Percentiles rank a stretch among this genome's conserved stretches.
Conservation (phyloP, 2,888 invertebrate genomes). For the Seladonia tumulorum region DNA sequence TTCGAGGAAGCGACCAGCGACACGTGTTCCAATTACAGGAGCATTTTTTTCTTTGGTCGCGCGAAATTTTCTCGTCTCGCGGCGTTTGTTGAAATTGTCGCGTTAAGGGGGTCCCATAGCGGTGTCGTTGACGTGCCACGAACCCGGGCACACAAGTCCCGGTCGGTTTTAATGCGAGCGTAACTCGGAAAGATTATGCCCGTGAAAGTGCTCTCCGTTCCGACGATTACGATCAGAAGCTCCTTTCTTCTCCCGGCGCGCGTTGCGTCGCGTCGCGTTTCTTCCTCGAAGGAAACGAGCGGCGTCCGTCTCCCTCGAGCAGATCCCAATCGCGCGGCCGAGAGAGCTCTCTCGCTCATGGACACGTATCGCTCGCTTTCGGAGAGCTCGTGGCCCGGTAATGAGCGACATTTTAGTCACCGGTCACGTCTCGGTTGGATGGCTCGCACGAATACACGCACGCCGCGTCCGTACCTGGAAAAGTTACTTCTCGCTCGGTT, state of each 20-base stretch:
- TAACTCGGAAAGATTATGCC: conserved; percentile 47
- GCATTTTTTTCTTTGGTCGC: neutral
- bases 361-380: conserved; percentile 66
- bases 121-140: conserved; percentile 50
- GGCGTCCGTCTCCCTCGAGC: conserved; percentile 23
- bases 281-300: conserved; percentile 46
- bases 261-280: conserved; percentile 27
- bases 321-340: conserved; percentile 47
- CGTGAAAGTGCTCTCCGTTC: conserved; percentile 48
- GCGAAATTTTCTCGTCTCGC: neutral
- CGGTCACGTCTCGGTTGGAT: conserved; percentile 73
- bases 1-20: neutral
- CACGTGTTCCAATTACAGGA: conserved; percentile 9
- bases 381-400: conserved; percentile 50
- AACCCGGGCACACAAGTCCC: conserved; percentile 21
- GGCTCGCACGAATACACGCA: conserved; percentile 63
- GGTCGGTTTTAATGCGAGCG: conserved; percentile 38
- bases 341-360: conserved; percentile 44
- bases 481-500: conserved; percentile 50
- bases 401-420: conserved; percentile 72
- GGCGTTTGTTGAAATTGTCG: neutral
- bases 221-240: conserved; percentile 51
- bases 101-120: conserved; percentile 14
- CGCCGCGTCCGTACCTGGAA: conserved; percentile 48
- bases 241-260: conserved; percentile 43